A percentile compares a stretch with the other conserved stretches of the same genome.
These are phyloP conservation scores for Epizoanthus fatuus DNA, from an alignment of 92 coral and sea anemone species.

Conservation along the genomic window DNA sequence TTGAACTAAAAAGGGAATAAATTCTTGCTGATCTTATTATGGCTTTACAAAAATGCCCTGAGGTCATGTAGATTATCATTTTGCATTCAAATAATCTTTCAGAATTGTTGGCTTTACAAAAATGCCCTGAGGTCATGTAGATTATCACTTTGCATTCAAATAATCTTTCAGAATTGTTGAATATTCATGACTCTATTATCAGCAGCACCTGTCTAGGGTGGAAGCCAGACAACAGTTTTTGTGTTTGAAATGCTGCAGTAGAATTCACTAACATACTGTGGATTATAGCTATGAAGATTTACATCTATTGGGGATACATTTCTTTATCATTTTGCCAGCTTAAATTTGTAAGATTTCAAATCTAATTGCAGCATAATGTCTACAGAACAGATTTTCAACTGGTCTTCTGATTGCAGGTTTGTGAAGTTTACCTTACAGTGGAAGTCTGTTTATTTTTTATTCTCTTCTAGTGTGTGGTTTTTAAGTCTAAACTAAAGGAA, in stretches of 20 bases:
- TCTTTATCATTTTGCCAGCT: neutral
- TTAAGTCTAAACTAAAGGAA: no score
- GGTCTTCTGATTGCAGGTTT: constrained; percentile 13
- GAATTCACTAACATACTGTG: neutral
- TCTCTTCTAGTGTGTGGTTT: constrained; percentile 20
- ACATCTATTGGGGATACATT: neutral
- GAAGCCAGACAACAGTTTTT: constrained; percentile 8
- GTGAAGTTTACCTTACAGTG: neutral
- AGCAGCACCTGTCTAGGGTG: constrained; percentile 43
- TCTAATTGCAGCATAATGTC: constrained; percentile 22
- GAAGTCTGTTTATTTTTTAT: constrained; percentile 25
- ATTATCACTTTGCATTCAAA: neutral
- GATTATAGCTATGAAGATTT: constrained; percentile 2
- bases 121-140: constrained; percentile 21
- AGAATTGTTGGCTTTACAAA: neutral
- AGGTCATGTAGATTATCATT: constrained; percentile 12
- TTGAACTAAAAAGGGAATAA: constrained; percentile 26
- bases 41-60: neutral
- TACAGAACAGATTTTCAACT: constrained; percentile 4
- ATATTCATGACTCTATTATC: constrained; percentile 18
- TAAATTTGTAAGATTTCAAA: neutral
- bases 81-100: constrained; percentile 11
- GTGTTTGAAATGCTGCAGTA: neutral
- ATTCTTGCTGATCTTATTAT: neutral
- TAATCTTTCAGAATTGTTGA: constrained; percentile 15